phyloP scores from a whole-genome alignment of 2,113 vertebrate species.

The Thalassarche chlororhynchos region DNA sequence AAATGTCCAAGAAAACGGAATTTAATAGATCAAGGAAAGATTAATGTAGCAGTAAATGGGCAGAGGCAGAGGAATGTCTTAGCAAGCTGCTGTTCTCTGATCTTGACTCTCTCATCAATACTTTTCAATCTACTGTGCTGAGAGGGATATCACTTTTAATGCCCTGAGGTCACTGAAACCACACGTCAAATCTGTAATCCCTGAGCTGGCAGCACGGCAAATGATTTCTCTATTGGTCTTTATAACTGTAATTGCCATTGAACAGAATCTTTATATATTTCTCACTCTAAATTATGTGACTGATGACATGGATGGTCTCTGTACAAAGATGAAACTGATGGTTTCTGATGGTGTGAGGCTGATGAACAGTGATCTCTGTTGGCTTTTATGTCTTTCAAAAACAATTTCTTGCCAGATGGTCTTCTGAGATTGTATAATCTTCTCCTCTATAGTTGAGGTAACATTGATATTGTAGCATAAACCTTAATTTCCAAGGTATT shows the following conservation, averaged over 20 bases:
- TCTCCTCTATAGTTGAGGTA: neutral
- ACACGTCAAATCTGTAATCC: conserved; percentile 37
- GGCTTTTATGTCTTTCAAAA: conserved; percentile 29
- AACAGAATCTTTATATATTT: conserved; percentile 41
- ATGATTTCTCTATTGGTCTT: conserved; percentile 70
- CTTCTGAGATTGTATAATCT: conserved; percentile 9
- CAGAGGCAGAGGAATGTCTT: conserved; percentile 55
- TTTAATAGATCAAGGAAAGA: conserved; percentile 60
- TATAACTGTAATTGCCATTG: conserved; percentile 58
- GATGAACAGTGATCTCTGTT: neutral
- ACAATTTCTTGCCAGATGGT: conserved; percentile 14
- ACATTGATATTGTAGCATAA: neutral
- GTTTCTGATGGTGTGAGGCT: neutral
- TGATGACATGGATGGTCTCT: neutral
- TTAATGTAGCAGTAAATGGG: conserved; percentile 65
- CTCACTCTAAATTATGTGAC: conserved; percentile 27
- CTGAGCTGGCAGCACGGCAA: conserved; percentile 22
- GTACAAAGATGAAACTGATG: neutral
- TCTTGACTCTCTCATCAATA: conserved; percentile 64
- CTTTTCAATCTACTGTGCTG: conserved; percentile 62
- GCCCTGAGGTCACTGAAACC: conserved; percentile 28
- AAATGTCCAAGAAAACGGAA: conserved; percentile 26
- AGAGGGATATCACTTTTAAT: conserved; percentile 38
- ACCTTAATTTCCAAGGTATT: conserved; percentile 10
- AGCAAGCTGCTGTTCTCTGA: conserved; percentile 23